Percentiles rank a stretch among this genome's conserved stretches.
Evolutionary conservation across 2,113 vertebrate genomes (phyloP).

Genomic region (Nerophis ophidion): DNA sequence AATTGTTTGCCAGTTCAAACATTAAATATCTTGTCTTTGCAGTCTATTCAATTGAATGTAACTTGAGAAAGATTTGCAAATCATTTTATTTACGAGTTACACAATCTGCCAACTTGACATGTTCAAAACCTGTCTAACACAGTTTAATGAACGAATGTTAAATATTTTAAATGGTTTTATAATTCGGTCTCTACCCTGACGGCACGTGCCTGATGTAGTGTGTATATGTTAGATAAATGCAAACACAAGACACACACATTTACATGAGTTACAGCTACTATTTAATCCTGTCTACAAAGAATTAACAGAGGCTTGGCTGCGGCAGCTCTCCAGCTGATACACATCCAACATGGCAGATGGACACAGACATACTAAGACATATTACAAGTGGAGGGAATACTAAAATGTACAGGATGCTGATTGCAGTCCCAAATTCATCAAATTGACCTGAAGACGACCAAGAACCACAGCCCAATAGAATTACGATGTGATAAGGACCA

Average conservation of each 20-base stretch:
- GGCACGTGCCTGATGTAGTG: background rate
- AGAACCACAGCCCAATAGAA: conserved; percentile 26
- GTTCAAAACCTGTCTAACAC: too few species aligned
- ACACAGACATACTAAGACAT: conserved; percentile 37
- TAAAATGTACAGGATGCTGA: conserved; percentile 31
- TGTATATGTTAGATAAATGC: background rate
- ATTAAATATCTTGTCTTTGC: too few species aligned
- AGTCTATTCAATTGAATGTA: too few species aligned
- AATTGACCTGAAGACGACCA: conserved; percentile 28
- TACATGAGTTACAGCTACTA: conserved; percentile 23
- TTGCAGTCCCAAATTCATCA: conserved; percentile 13
- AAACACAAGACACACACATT: background rate
- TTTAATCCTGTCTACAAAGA: conserved; percentile 44
- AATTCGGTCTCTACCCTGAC: too few species aligned
- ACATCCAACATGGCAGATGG: conserved; percentile 53
- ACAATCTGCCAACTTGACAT: too few species aligned
- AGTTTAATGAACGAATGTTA: too few species aligned
- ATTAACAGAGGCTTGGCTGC: conserved; percentile 40
- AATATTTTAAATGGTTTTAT: too few species aligned
- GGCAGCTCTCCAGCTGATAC: conserved; percentile 44
- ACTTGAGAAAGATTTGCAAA: too few species aligned
- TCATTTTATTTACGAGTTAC: too few species aligned
- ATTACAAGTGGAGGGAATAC: conserved; percentile 40
- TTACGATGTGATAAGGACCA: conserved; percentile 33
- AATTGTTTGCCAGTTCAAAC: too few species aligned